phyloP scores from a whole-genome alignment of 1,140 invertebrate genomes.

The Drosophila novamexicana region DNA sequence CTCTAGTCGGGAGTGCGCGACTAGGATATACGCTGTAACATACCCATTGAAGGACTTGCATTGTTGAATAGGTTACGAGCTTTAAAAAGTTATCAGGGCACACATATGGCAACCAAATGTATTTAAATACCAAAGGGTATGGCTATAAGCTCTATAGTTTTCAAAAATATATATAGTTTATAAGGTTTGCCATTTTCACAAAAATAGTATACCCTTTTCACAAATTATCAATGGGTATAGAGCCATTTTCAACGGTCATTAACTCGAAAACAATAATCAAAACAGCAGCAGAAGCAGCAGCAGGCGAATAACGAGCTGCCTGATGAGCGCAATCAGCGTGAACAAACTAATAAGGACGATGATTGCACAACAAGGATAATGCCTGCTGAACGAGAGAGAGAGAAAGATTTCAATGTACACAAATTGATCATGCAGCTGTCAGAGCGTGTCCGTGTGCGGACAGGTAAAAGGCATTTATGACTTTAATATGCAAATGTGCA shows the following conservation, averaged over 20 bases:
- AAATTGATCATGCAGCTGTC: conserved; percentile 35
- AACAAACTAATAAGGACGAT: conserved; percentile 39
- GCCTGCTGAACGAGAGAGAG: not conserved
- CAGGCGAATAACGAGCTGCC: conserved; percentile 7
- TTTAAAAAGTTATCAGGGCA: too few relatives aligned
- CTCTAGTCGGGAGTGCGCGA: too few relatives aligned
- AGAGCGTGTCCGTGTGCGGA: not conserved
- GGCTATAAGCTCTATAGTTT: too few relatives aligned
- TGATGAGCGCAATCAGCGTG: conserved; percentile 29
- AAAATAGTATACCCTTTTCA: too few relatives aligned
- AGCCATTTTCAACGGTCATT: not conserved
- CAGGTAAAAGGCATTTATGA: conserved; percentile 20
- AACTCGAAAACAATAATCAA: not conserved
- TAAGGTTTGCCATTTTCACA: too few relatives aligned
- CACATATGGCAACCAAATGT: too few relatives aligned
- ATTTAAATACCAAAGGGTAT: too few relatives aligned
- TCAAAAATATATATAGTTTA: too few relatives aligned
- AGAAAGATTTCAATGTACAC: conserved; percentile 6
- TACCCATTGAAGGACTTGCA: too few relatives aligned
- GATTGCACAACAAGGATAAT: conserved; percentile 22
- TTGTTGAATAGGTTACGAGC: too few relatives aligned
- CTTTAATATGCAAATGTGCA: conserved; percentile 24
- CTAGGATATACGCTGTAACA: too few relatives aligned
- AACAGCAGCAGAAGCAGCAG: not conserved
- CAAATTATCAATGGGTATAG: too few relatives aligned